Evolutionary conservation across 2,113 vertebrate genomes (phyloP).

Genomic region (Phalacrocorax pelagicus): DNA sequence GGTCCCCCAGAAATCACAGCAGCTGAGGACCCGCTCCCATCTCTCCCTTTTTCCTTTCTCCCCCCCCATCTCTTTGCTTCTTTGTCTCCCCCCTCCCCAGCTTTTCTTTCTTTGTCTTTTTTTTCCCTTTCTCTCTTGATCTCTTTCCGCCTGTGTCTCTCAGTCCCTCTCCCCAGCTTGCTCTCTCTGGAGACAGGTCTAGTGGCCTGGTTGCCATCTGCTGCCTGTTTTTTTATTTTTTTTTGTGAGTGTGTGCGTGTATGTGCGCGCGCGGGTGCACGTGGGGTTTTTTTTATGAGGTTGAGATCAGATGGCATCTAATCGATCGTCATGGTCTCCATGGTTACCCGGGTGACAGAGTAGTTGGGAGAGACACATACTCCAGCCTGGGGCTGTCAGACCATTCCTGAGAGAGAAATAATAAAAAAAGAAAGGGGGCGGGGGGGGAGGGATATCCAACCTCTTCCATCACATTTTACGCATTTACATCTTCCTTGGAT

Average conservation of each 20-base stretch:
- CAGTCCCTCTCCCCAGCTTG: constrained; percentile 38
- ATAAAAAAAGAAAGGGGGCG: not conserved
- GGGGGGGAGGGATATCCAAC: not conserved
- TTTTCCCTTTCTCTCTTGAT: not conserved
- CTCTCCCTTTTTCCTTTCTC: not conserved
- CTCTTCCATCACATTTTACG: constrained; percentile 57
- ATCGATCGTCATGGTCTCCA: constrained; percentile 89
- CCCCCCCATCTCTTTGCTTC: not conserved
- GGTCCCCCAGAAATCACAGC: not conserved
- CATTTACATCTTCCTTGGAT: constrained; percentile 64
- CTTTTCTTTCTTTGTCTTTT: constrained; percentile 17
- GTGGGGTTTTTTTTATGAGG: constrained; percentile 78
- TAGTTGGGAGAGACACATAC: constrained; percentile 79
- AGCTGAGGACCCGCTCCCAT: not conserved
- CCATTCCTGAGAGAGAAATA: constrained; percentile 70
- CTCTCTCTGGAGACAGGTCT: constrained; percentile 79
- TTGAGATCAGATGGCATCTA: constrained; percentile 87
- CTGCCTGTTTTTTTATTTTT: constrained; percentile 61
- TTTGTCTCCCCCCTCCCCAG: not conserved
- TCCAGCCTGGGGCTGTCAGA: constrained; percentile 79
- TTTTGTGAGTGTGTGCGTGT: not conserved
- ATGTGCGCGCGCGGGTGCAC: not conserved
- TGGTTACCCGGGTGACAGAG: constrained; percentile 87
- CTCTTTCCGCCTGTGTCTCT: not conserved
- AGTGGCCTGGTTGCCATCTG: constrained; percentile 85